Evolutionary conservation across 2,888 invertebrate species (phyloP).

Genomic region (Coleophora deauratella): DNA sequence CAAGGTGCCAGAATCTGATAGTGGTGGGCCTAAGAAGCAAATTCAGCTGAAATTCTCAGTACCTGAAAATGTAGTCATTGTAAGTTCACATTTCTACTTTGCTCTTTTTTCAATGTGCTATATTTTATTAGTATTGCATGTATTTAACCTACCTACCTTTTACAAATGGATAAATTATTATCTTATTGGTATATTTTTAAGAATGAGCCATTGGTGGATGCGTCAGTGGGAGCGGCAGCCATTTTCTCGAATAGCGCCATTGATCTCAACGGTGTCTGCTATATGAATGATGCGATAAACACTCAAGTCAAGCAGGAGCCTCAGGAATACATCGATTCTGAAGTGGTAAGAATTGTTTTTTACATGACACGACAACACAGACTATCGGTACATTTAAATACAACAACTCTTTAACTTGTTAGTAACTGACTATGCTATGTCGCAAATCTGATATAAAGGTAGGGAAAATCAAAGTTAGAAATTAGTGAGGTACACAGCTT

Average conservation of each 20-base stretch:
- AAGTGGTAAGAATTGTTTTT: constrained; percentile 34
- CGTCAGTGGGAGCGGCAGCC: constrained; percentile 80
- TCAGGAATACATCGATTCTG: constrained; percentile 47
- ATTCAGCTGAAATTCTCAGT: constrained; percentile 50
- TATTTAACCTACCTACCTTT: too few species aligned
- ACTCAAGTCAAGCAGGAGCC: constrained; percentile 58
- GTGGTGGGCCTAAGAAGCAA: constrained; percentile 39
- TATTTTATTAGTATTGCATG: too few species aligned
- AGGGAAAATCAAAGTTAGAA: too few species aligned
- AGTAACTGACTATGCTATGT: too few species aligned
- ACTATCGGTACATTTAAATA: too few species aligned
- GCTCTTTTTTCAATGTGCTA: too few species aligned
- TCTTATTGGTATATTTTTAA: not conserved
- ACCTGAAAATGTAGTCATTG: constrained; percentile 50
- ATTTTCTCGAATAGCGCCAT: constrained; percentile 92
- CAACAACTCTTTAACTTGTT: too few species aligned
- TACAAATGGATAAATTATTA: too few species aligned
- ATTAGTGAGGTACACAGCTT: too few species aligned
- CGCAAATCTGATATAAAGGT: too few species aligned
- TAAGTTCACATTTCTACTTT: constrained; percentile 22
- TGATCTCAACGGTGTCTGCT: constrained; percentile 85
- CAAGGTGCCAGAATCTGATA: constrained; percentile 44
- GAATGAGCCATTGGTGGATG: constrained; percentile 47
- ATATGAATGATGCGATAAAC: constrained; percentile 83
- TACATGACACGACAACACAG: too few species aligned